Evolutionary conservation across 2,888 invertebrate species (phyloP).

Genomic region (Ctenicera cuprea): DNA sequence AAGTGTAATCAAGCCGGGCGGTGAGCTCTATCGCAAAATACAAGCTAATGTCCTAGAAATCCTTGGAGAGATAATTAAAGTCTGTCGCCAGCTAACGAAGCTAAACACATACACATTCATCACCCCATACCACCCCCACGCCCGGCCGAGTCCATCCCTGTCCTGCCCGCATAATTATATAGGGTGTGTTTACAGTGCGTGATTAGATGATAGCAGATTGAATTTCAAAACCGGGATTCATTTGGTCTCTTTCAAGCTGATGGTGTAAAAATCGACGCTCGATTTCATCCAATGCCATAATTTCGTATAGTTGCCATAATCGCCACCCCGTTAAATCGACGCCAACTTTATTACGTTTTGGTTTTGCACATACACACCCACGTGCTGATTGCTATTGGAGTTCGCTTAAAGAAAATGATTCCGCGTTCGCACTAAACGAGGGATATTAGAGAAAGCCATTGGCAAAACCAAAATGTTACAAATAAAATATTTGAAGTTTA

Average conservation of each 20-base stretch:
- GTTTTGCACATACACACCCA: slow-evolving; percentile 6
- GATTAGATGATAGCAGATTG: slow-evolving; percentile 67
- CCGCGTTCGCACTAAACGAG: background rate
- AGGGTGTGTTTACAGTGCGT: slow-evolving; percentile 68
- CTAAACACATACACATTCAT: slow-evolving; percentile 69
- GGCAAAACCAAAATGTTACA: too few relatives aligned
- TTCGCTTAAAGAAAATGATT: slow-evolving; percentile 18
- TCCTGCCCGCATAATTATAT: slow-evolving; percentile 68
- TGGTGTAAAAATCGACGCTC: slow-evolving; percentile 27
- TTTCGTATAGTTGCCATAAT: slow-evolving; percentile 19
- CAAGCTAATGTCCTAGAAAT: slow-evolving; percentile 65
- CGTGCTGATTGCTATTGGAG: slow-evolving; percentile 18
- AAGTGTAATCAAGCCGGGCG: slow-evolving; percentile 63
- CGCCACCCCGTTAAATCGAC: slow-evolving; percentile 16
- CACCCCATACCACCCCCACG: slow-evolving; percentile 61
- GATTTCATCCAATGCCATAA: slow-evolving; percentile 28
- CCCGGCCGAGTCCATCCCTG: slow-evolving; percentile 59
- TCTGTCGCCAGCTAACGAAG: slow-evolving; percentile 71
- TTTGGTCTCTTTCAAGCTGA: slow-evolving; percentile 57
- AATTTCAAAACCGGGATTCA: slow-evolving; percentile 62
- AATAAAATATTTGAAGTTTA: too few relatives aligned
- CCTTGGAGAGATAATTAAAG: slow-evolving; percentile 72
- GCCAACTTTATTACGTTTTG: slow-evolving; percentile 15
- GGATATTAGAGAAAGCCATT: background rate
- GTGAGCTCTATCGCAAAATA: slow-evolving; percentile 61